Conservation (phyloP, 2,113 vertebrate genomes). For the Sturnira hondurensis region DNA sequence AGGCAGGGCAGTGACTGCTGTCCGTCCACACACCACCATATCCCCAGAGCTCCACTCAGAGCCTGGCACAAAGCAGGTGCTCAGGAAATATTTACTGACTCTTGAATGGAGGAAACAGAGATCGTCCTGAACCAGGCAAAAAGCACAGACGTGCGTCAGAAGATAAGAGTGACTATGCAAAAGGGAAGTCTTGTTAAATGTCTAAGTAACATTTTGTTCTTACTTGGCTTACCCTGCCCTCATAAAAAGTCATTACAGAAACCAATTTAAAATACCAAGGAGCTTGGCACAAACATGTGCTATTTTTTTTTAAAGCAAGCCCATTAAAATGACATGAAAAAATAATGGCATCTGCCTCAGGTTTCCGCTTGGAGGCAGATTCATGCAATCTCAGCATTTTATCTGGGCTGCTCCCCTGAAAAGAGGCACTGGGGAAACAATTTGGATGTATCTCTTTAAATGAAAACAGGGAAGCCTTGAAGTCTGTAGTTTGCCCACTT, state of each 20-base stretch:
- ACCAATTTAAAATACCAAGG: conserved; percentile 63
- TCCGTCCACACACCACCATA: too few species aligned
- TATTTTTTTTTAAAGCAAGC: conserved; percentile 70
- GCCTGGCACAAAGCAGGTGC: not conserved
- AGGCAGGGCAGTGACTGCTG: not conserved
- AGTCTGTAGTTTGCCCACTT: conserved; percentile 67
- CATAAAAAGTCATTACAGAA: conserved; percentile 50
- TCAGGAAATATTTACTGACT: not conserved
- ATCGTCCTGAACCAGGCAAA: not conserved
- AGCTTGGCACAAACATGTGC: conserved; percentile 54
- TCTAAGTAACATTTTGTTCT: conserved; percentile 44
- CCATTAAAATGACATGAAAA: conserved; percentile 71
- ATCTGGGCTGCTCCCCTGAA: conserved; percentile 60
- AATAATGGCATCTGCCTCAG: conserved; percentile 63
- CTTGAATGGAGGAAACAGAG: not conserved
- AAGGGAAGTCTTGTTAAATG: conserved; percentile 53
- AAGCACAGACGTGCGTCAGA: conserved; percentile 16
- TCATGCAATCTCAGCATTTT: conserved; percentile 75
- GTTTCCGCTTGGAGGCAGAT: conserved; percentile 75
- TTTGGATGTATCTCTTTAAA: conserved; percentile 82
- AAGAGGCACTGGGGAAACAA: conserved; percentile 77
- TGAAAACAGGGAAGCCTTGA: conserved; percentile 73
- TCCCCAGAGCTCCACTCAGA: not conserved
- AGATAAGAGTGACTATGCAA: conserved; percentile 19
- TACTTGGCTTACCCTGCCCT: not conserved